Conservation (phyloP, 2,113 vertebrate genomes). For the Mormoops blainvillei region DNA sequence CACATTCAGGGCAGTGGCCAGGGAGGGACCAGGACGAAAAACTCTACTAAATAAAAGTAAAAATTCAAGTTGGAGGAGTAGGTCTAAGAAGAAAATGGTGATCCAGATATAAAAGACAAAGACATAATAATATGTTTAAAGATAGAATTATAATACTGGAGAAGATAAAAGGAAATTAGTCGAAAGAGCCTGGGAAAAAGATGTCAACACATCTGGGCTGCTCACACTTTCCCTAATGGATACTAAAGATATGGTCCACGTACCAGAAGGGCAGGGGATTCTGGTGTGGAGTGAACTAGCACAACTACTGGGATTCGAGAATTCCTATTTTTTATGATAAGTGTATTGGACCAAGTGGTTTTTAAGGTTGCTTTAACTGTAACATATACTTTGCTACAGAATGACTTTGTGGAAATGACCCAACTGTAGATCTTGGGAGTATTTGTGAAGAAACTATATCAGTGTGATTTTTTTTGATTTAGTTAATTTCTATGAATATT, state of each 20-base stretch:
- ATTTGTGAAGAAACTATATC: not conserved
- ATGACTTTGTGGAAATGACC: not conserved
- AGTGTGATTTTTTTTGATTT: not conserved
- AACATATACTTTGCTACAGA: not conserved
- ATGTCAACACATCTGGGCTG: not conserved
- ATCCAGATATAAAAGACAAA: not conserved
- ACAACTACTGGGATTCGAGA: not conserved
- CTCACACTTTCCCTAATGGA: not conserved
- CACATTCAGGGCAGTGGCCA: not conserved
- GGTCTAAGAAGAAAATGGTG: not conserved
- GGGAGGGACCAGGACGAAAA: not conserved
- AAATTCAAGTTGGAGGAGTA: not conserved
- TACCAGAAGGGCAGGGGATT: accelerated
- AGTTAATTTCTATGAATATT: not conserved
- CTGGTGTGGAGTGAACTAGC: not conserved
- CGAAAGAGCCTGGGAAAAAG: not conserved
- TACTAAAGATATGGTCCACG: not conserved
- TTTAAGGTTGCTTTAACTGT: not conserved
- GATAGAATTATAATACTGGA: not conserved
- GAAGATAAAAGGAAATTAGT: not conserved
- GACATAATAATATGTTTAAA: not conserved
- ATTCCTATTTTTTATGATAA: not conserved
- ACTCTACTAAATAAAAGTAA: not conserved
- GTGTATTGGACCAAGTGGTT: not conserved
- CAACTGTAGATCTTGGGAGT: not conserved